Conservation (phyloP, 30 jellyfish, hydroid and myxozoan genomes). For the Pelagia noctiluca region DNA sequence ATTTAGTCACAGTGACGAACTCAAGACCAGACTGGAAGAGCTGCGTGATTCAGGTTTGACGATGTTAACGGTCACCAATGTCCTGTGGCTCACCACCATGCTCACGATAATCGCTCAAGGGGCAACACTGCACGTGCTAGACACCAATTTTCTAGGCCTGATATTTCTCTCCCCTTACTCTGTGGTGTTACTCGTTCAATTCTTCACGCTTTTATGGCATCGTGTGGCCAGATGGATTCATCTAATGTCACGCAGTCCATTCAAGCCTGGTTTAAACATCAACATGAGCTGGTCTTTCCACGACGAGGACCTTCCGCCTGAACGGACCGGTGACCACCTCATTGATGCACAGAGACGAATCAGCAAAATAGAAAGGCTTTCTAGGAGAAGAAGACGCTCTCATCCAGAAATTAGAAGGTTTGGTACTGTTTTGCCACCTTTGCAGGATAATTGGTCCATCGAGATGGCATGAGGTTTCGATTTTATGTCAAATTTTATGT, state of each 20-base stretch:
- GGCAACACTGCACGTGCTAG: slow-evolving; percentile 79
- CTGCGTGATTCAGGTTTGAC: slow-evolving; percentile 91
- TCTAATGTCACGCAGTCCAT: slow-evolving; percentile 93
- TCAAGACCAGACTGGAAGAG: slow-evolving; percentile 83
- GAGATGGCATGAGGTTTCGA: no score
- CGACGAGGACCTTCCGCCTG: slow-evolving; percentile 92
- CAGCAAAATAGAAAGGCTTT: slow-evolving; percentile 37
- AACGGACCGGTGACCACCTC: slow-evolving; percentile 76
- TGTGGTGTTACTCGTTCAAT: slow-evolving; percentile 80
- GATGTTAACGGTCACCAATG: slow-evolving; percentile 83
- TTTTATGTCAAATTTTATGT: no score
- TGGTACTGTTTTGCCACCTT: slow-evolving; percentile 53
- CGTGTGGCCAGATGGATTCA: slow-evolving; percentile 96
- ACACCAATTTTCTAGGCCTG: slow-evolving; percentile 92
- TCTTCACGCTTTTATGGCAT: slow-evolving; percentile 85
- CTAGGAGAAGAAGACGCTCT: slow-evolving; percentile 10
- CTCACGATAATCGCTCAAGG: slow-evolving; percentile 92
- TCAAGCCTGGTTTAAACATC: slow-evolving; percentile 84
- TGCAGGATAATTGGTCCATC: slow-evolving; percentile 10
- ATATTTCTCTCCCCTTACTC: slow-evolving; percentile 82
- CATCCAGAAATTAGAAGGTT: slow-evolving; percentile 37
- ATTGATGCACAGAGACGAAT: slow-evolving; percentile 58
- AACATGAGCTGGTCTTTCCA: slow-evolving; percentile 91
- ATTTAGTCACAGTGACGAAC: slow-evolving; percentile 93
- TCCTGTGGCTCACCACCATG: slow-evolving; percentile 93